Percentiles rank a stretch among this genome's conserved stretches.
phyloP scores from a whole-genome alignment of 2,113 vertebrate genomes.

The Spilogale gracilis region DNA sequence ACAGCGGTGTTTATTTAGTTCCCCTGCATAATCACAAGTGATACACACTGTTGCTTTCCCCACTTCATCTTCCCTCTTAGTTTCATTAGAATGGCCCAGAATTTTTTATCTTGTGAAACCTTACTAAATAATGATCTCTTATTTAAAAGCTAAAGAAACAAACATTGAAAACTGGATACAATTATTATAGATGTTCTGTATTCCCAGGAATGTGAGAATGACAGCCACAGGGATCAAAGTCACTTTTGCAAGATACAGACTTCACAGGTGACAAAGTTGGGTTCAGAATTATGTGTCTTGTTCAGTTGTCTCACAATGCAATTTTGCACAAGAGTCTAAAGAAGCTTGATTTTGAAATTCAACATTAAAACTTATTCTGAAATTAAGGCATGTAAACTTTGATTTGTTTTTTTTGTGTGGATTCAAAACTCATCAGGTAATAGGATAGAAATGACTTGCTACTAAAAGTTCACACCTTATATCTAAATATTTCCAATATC shows the following conservation, averaged over 20 bases:
- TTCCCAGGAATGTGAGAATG: background rate
- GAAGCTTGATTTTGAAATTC: background rate
- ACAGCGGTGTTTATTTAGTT: background rate
- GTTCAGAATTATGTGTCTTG: background rate
- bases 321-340: background rate
- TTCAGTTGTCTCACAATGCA: background rate
- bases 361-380: background rate
- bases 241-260: background rate
- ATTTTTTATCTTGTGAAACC: background rate
- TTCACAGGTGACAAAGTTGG: background rate
- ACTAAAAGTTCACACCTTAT: background rate
- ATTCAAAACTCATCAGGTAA: background rate
- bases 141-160: background rate
- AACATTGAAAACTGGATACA: background rate
- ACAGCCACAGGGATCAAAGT: fast-evolving
- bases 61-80: background rate
- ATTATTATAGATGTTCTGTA: background rate
- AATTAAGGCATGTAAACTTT: background rate
- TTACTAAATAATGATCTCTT: background rate
- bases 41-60: background rate
- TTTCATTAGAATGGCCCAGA: background rate
- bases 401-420: background rate
- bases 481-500: background rate
- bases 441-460: background rate
- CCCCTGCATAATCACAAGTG: background rate